phyloP scores from a whole-genome alignment of 2,113 vertebrate species.

The Chamaetylas fuelleborni region DNA sequence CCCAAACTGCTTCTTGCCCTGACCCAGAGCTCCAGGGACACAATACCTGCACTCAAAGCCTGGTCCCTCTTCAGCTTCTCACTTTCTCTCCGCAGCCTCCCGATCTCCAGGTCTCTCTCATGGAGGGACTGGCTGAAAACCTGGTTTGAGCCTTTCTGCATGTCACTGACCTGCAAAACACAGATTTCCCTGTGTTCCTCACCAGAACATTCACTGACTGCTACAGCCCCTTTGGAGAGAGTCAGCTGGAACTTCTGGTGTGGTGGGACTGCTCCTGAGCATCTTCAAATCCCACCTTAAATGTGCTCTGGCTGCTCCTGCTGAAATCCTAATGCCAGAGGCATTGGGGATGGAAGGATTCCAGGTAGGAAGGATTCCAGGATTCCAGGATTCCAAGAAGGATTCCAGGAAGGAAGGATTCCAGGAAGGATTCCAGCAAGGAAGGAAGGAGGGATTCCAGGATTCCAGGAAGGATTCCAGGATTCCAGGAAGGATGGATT shows the following conservation, averaged over 20 bases:
- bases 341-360: no score
- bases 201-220: accelerated
- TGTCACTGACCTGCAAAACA: constrained; percentile 39
- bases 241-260: neutral
- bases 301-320: neutral
- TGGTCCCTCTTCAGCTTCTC: constrained; percentile 71
- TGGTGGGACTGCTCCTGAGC: neutral
- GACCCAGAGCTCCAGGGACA: neutral
- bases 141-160: constrained; percentile 74
- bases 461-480: no score
- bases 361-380: no score
- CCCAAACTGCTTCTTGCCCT: neutral
- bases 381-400: no score
- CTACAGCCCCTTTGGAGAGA: neutral
- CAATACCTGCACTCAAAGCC: constrained; percentile 61
- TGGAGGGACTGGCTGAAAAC: constrained; percentile 65
- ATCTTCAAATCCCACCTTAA: neutral
- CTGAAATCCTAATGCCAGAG: neutral
- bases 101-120: constrained; percentile 74
- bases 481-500: no score
- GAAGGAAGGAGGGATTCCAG: no score
- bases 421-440: no score
- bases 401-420: no score
- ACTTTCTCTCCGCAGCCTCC: constrained; percentile 57
- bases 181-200: accelerated